Evolutionary conservation across 2,113 vertebrate species (phyloP), one percentile per base, ranked within the genome.

Genomic region (Cebidichthys violaceus): DNA sequence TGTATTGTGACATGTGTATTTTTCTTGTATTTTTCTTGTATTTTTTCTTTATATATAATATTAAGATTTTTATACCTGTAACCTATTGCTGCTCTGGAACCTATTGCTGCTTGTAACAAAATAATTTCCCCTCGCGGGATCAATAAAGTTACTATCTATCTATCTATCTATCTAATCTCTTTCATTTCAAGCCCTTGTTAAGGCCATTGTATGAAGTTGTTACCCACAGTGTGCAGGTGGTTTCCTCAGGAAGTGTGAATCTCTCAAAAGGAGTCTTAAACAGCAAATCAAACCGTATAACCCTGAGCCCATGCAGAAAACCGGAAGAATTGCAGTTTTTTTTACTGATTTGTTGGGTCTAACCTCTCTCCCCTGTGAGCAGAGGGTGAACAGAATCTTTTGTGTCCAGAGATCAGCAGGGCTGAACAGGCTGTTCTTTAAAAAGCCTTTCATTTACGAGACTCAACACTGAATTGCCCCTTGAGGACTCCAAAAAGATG

Each of bases 291-390:
- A 74, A 64, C 31, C 52, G 33, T 35, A 22, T 15, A 43, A 54
- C 29, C 22, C 4, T 37, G 18, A 43, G 17, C 15, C 5, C 10
- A 13, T 45, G 22, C 37, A 43, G 15, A 14, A 75, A 57, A 54
- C n/a, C 9, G n/a, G 18, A 14, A 18, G 27, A 64, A 37, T 15
- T n/a, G 37, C 45, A 18, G 13, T 20, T 45, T 71, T 61, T 61
- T 72, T 71, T 67, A 24, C 24, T 43, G 33, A 52, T 76, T 15
- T 76, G 17, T 65, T 29, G 13, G 20, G 31, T 64, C 64, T 75
- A 80, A 70, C 65, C 35, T 2, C 45, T 68, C 43, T 68, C 43
- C 22, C 41, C 11, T 39, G 47, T 37, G 24, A 72, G 27, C 15
- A 9, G 52, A 43, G 14, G 47, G 0, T 22, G 57, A 59, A 43